Percentiles rank a stretch among this genome's conserved stretches.
Conservation (phyloP, 2,113 vertebrate species). For the Sorex araneus region DNA sequence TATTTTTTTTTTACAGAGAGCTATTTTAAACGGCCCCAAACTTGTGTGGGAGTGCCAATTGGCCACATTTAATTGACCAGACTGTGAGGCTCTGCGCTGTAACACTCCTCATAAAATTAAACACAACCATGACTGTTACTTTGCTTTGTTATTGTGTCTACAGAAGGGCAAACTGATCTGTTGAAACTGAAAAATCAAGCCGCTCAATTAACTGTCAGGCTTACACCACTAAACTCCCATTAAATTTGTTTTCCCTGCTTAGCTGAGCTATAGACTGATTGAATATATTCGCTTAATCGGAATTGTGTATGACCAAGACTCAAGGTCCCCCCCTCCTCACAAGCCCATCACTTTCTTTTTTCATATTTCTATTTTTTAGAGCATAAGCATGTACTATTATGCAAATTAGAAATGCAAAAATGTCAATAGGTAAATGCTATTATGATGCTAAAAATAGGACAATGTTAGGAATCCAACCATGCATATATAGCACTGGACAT, state of each 20-base stretch:
- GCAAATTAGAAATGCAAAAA: too few relatives aligned
- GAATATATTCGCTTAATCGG: slow-evolving; percentile 60
- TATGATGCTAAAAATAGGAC: too few relatives aligned
- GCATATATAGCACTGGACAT: too few relatives aligned
- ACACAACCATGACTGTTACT: slow-evolving; percentile 80
- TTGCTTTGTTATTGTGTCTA: slow-evolving; percentile 84
- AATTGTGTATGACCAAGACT: slow-evolving; percentile 27
- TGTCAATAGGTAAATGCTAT: too few relatives aligned
- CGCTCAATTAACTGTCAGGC: slow-evolving; percentile 80
- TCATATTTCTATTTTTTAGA: too few relatives aligned
- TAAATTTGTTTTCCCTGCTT: slow-evolving; percentile 60
- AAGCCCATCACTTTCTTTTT: neutral
- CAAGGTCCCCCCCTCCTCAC: slow-evolving; percentile 2
- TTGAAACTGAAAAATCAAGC: slow-evolving; percentile 78
- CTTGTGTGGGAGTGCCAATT: slow-evolving; percentile 68
- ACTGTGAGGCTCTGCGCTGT: slow-evolving; percentile 61
- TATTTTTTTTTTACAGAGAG: slow-evolving; percentile 59
- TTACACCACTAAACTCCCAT: slow-evolving; percentile 68
- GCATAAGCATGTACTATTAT: too few relatives aligned
- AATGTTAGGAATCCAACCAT: too few relatives aligned
- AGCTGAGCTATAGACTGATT: slow-evolving; percentile 47
- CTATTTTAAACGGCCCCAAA: slow-evolving; percentile 75
- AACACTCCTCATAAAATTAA: slow-evolving; percentile 80
- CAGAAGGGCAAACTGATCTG: slow-evolving; percentile 84
- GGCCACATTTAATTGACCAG: slow-evolving; percentile 79